Evolutionary conservation across 2,797 vertebrate species (phyloP), one percentile per base, ranked within the genome.

Genomic region (Oceanodroma leucorhoa): DNA sequence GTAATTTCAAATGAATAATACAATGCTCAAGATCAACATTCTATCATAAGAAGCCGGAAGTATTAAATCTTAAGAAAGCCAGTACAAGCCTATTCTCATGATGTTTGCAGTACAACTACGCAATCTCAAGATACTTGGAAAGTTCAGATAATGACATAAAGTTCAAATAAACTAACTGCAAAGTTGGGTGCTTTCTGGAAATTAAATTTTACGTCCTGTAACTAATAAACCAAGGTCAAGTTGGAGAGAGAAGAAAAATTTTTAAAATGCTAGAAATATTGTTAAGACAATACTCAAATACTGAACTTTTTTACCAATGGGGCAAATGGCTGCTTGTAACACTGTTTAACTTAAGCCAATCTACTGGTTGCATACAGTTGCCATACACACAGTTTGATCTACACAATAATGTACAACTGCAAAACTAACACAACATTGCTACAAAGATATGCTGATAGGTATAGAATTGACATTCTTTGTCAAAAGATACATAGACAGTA

Each of bases 11-110:
- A 54, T 50, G 1, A 60, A 30, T 50, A 76, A 23, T 22, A 32
- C 9, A 40, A 19, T 61, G 41, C 36, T 70, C 13, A 58, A 48
- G 24, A 69, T 54, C 19, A 9, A 36, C 0, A 0, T n/a, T 62
- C n/a, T 17, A 8, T 4, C 7, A 0, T 5, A 15, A 13, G 17
- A 65, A 43, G 19, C 20, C 0, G 0, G 30, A 90, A 84, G 32
- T 3, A 38, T 29, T 36, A 67, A 22, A 43, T 40, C 30, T 34
- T 19, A 29, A 46, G n/a, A 45, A 90, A 80, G 38, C 9, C 57
- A 40, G n/a, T 30, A 67, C 14, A 54, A 54, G 20, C 17, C 9
- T 40, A 40, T 40, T 89, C 54, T 65, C 21, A 0, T 64, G 8
- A 50, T 34, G n/a, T 76, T 79, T 82, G 51, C 7, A 54, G 27